phyloP scores from a whole-genome alignment of 1,140 invertebrate genomes.

The Coboldia fuscipes region DNA sequence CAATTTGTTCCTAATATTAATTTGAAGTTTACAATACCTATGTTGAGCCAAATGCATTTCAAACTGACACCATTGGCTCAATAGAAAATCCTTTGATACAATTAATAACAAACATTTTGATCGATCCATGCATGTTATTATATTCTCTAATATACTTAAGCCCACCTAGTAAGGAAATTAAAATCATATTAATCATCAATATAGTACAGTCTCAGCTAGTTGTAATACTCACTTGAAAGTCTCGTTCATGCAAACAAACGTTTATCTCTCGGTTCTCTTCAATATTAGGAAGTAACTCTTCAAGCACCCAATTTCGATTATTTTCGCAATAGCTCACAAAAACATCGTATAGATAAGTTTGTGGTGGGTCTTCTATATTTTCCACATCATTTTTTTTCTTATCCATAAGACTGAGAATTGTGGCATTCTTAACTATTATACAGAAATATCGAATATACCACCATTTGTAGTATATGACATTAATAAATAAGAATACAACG shows the following conservation, averaged over 20 bases:
- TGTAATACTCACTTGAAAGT: slow-evolving; percentile 27
- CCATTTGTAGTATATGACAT: slow-evolving; percentile 23
- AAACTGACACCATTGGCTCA: slow-evolving; percentile 41
- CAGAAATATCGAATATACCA: slow-evolving; percentile 28
- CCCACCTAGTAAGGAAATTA: slow-evolving; percentile 26
- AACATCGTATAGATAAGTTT: slow-evolving; percentile 26
- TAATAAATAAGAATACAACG: slow-evolving; percentile 11
- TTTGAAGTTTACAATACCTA: too few species aligned
- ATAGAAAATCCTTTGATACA: slow-evolving; percentile 30
- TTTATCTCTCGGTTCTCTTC: slow-evolving; percentile 27
- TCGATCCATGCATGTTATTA: slow-evolving; percentile 36
- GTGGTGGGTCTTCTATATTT: slow-evolving; percentile 8
- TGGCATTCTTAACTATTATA: slow-evolving; percentile 27
- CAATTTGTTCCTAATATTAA: background rate
- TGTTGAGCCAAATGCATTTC: slow-evolving; percentile 42
- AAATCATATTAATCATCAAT: background rate
- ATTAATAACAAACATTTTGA: slow-evolving; percentile 33
- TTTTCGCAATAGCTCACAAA: slow-evolving; percentile 39
- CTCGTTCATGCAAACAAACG: slow-evolving; percentile 37
- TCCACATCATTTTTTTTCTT: slow-evolving; percentile 13
- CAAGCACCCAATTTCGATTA: slow-evolving; percentile 32
- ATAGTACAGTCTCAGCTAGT: background rate
- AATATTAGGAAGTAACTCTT: slow-evolving; percentile 31
- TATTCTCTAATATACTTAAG: slow-evolving; percentile 36
- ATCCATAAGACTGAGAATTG: slow-evolving; percentile 22